These are phyloP conservation scores for Ditylenchus dipsaci DNA, from an alignment of 1,140 invertebrate genomes.

Conservation along the genomic window DNA sequence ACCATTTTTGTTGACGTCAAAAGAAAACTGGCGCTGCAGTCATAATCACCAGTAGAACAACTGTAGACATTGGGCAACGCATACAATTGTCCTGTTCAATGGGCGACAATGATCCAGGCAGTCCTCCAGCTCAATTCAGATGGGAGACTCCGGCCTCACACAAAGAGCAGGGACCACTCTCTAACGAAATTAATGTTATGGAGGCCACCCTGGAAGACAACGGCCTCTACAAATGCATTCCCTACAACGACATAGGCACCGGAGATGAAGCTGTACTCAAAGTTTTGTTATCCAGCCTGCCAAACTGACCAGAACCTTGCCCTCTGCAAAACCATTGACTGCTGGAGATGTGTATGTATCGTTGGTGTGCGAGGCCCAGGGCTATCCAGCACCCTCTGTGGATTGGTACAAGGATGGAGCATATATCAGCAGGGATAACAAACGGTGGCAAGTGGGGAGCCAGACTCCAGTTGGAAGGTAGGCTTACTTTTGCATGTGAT, in stretches of 20 bases:
- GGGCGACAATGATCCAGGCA: constrained; percentile 34
- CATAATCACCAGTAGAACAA: constrained; percentile 14
- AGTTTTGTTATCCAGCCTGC: constrained; percentile 32
- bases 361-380: constrained; percentile 37
- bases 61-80: constrained; percentile 27
- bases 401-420: constrained; percentile 40
- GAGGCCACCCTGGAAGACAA: constrained; percentile 35
- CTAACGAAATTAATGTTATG: too few species aligned
- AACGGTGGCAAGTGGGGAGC: background rate
- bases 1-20: constrained; percentile 34
- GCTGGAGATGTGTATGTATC: constrained; percentile 22
- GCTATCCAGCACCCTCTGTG: constrained; percentile 38
- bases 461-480: background rate
- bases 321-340: constrained; percentile 7
- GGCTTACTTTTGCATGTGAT: background rate
- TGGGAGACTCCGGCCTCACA: constrained; percentile 27
- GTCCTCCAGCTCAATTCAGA: constrained; percentile 31
- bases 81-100: constrained; percentile 23
- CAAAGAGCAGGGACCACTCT: background rate
- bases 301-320: constrained; percentile 15
- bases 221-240: constrained; percentile 35
- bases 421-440: constrained; percentile 12
- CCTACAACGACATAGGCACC: constrained; percentile 34
- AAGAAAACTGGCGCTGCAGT: constrained; percentile 27
- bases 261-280: constrained; percentile 32